phyloP scores from a whole-genome alignment of 2,113 vertebrate species.

The Nerophis lumbriciformis region DNA sequence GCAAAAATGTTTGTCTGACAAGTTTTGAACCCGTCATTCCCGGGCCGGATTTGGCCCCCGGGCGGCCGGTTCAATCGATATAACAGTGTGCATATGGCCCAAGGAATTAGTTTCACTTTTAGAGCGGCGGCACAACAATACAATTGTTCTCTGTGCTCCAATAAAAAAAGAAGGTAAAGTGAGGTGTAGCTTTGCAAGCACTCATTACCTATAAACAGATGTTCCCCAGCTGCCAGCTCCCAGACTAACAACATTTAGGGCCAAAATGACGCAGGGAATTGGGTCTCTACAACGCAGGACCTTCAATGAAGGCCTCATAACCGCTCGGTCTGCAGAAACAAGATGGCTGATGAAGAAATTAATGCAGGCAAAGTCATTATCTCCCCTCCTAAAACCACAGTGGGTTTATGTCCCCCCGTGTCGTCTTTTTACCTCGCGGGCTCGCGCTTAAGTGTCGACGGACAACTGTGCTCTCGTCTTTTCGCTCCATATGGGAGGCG shows the following conservation, averaged over 20 bases:
- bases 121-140: conserved; percentile 54
- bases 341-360: conserved; percentile 76
- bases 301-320: conserved; percentile 67
- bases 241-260: conserved; percentile 69
- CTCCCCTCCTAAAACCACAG: conserved; percentile 71
- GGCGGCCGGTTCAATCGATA: too few species aligned
- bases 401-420: conserved; percentile 74
- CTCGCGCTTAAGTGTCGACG: conserved; percentile 73
- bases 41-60: too few species aligned
- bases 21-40: conserved; percentile 44
- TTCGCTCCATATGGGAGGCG: conserved; percentile 69
- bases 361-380: conserved; percentile 75
- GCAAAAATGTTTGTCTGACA: too few species aligned
- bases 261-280: conserved; percentile 52
- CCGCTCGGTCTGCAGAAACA: conserved; percentile 74
- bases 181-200: conserved; percentile 63
- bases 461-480: conserved; percentile 74
- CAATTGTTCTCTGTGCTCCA: conserved; percentile 53
- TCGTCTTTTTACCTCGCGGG: conserved; percentile 66
- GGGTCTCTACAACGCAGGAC: conserved; percentile 61
- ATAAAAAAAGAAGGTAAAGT: conserved; percentile 68
- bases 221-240: conserved; percentile 67
- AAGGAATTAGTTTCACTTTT: conserved; percentile 31
- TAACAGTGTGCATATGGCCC: conserved; percentile 35
- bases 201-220: conserved; percentile 72